Evolutionary conservation across 2,797 vertebrate genomes (phyloP), one percentile per base, ranked within the genome.

Genomic region (Acanthopagrus latus): DNA sequence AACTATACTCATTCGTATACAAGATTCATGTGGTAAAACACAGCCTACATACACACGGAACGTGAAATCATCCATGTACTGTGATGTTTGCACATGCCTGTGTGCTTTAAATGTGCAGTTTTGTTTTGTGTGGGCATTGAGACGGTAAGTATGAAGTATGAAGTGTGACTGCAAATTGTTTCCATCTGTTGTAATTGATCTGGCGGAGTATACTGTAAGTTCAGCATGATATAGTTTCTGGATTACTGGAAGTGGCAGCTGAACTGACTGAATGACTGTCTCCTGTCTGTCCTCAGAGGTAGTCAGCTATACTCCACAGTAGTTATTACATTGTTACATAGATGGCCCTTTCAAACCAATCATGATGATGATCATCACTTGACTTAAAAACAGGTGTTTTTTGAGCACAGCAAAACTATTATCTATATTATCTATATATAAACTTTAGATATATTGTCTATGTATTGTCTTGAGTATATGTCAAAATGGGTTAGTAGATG

Each of bases 221-320:
- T 38, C 7, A 58, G 23, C 25, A 20, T 65, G 20, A 18, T 55
- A 8, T 55, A 17, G 18, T 23, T 43, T 64, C 11, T 59, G 54
- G 14, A 77, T 68, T 41, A 59, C 52, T 11, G n/a, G n/a, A 65
- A 25, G 25, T 59, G 27, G 18, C 20, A 43, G 20, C n/a, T 3
- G 1, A 56, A 56, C n/a, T n/a, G n/a, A n/a, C n/a, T n/a, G n/a
- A n/a, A n/a, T n/a, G n/a, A n/a, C n/a, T 41, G 44, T 67, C 64
- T 67, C 33, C 44, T 74, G 74, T 80, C 5, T 71, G 44, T 60
- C 54, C 63, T 86, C 81, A 55, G 57, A 77, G 47, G 71, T 70
- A 66, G 46, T 81, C 85, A 74, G 80, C 73, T 59, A 41, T 63
- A 54, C 71, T 68, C 64, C 62, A 80, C 75, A 65, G 70, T 62